Evolutionary conservation across 2,797 vertebrate genomes (phyloP), one percentile per base, ranked within the genome.

Genomic region (Melanotaenia trifasciata): DNA sequence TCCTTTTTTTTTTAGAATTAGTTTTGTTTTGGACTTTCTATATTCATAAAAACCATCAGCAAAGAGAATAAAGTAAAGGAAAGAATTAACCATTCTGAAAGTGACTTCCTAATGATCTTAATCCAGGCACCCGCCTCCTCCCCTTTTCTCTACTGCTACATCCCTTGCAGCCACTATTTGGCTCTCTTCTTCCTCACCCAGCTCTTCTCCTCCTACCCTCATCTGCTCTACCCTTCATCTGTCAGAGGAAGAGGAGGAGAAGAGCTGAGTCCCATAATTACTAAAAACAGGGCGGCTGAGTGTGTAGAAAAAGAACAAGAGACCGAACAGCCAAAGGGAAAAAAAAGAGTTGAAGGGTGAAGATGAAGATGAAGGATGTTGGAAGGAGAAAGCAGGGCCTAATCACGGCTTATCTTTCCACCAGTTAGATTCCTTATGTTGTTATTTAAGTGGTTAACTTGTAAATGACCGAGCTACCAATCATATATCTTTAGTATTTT

Each of bases 401-500:
- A 69, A 70, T 69, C 73, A 66, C 30, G 45, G 50, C 88, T 88
- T 78, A 54, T 50, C 53, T 87, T 81, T 83, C 72, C 13, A 77
- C 80, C 84, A 68, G 62, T 88, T 72, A 84, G 80, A 76, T 76
- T 85, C 68, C 58, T 72, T 74, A 64, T 77, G 76, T 83, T 77
- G 30, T 47, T 63, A 57, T 70, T 32, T 24, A 36, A 58, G 28
- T 71, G 81, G 65, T 78, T 83, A 56, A 56, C 13, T 28, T 54
- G 51, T 74, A 35, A 66, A 67, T 67, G 74, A 76, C 69, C 75
- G 50, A 14, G 58, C 57, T n/a, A 64, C 40, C 30, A 45, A 72
- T 72, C 62, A 47, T 64, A 40, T 61, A 63, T 84, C 33, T 70
- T 63, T 70, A 32, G 35, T 45, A 58, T 35, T 66, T 74, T 70